A percentile compares a stretch with the other conserved stretches of the same genome.
Conservation (phyloP, 2,113 vertebrate genomes). For the Balaenoptera acutorostrata region DNA sequence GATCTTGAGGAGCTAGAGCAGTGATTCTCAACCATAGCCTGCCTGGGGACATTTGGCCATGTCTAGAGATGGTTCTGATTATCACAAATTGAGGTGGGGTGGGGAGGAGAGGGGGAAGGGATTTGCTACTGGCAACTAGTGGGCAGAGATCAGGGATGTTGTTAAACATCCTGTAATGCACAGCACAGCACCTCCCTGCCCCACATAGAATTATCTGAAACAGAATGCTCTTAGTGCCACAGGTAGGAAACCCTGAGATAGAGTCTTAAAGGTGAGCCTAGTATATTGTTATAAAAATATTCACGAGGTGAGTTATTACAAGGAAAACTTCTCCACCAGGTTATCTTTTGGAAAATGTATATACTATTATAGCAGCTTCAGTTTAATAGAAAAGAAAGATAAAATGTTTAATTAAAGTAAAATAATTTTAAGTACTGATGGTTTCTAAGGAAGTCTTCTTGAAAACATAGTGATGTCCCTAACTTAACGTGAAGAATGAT, state of each 20-base stretch:
- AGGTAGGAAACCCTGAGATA: neutral
- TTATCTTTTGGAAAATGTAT: neutral
- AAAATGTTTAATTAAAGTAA: neutral
- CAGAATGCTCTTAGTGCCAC: neutral
- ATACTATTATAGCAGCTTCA: conserved; percentile 31
- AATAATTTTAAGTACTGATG: conserved; percentile 24
- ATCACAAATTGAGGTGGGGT: neutral
- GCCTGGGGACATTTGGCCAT: neutral
- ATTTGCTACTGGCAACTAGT: neutral
- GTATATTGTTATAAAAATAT: conserved; percentile 57
- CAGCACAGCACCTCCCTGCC: neutral
- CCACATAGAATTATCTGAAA: neutral
- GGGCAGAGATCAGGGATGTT: neutral
- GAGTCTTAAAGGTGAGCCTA: conserved; percentile 59
- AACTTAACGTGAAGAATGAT: neutral
- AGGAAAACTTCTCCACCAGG: conserved; percentile 59
- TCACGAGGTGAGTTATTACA: conserved; percentile 44
- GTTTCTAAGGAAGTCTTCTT: neutral
- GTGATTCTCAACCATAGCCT: neutral
- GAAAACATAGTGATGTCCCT: neutral
- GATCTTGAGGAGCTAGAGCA: conserved; percentile 62
- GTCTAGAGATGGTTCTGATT: neutral
- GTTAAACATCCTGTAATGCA: neutral
- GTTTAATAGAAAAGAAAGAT: neutral
- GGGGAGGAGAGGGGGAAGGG: neutral